These are phyloP conservation scores for Calameuta pallipes DNA, from an alignment of 2,888 invertebrate genomes.

Conservation along the genomic window DNA sequence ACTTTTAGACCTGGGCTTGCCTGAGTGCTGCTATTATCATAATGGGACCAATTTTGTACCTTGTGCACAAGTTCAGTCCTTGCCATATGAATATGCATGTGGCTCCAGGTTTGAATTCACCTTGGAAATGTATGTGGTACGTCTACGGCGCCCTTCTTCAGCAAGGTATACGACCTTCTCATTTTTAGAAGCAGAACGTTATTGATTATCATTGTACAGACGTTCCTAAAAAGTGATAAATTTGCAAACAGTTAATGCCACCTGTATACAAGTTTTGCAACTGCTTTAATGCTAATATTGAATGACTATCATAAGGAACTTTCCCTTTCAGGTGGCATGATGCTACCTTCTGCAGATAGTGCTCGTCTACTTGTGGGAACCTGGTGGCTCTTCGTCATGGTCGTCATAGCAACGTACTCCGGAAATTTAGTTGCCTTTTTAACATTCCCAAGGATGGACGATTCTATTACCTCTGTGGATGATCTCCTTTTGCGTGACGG, in stretches of 20 bases:
- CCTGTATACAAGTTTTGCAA: background rate
- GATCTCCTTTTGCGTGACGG: conserved; percentile 73
- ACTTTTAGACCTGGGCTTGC: conserved; percentile 83
- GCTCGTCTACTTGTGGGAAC: conserved; percentile 87
- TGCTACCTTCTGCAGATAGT: conserved; percentile 86
- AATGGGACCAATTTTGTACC: conserved; percentile 82
- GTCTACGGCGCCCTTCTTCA: conserved; percentile 91
- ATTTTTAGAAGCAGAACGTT: conserved; percentile 12
- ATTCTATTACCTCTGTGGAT: conserved; percentile 76
- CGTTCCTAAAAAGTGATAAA: conserved; percentile 5
- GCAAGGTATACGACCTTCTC: conserved; percentile 74
- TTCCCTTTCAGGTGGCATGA: conserved; percentile 79
- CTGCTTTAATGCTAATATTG: background rate
- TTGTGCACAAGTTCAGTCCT: conserved; percentile 80
- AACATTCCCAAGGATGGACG: conserved; percentile 87
- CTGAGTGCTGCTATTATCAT: conserved; percentile 78
- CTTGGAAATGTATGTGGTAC: conserved; percentile 84
- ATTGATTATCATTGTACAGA: background rate
- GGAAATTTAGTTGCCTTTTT: conserved; percentile 93
- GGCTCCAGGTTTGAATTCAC: conserved; percentile 50
- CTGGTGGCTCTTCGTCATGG: conserved; percentile 93
- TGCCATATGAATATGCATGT: conserved; percentile 39
- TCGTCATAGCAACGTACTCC: conserved; percentile 91
- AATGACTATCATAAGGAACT: background rate
- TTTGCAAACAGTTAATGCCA: background rate